Conservation (phyloP, 2,888 invertebrate species). For the Idaea dimidiata region DNA sequence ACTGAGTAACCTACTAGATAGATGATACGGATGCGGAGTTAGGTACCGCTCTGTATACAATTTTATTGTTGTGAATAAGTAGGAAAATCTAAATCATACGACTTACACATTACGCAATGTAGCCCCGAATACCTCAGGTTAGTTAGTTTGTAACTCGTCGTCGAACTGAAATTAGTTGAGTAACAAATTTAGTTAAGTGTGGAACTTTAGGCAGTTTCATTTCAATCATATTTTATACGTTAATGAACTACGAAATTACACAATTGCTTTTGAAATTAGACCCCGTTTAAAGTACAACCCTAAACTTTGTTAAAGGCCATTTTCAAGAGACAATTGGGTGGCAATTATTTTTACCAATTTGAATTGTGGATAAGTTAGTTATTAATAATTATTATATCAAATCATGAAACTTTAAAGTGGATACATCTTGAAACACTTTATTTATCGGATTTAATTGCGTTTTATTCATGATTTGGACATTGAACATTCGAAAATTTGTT, state of each 20-base stretch:
- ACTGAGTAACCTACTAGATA: no score
- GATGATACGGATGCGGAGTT: no score
- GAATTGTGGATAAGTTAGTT: neutral
- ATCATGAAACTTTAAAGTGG: no score
- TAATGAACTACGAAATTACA: conserved; percentile 1
- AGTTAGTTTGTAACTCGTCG: neutral
- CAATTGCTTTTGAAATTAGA: neutral
- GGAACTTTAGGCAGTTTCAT: neutral
- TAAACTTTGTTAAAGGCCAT: neutral
- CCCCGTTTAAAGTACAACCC: neutral
- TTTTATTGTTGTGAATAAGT: no score
- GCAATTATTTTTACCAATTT: neutral
- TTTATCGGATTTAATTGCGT: no score
- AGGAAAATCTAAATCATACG: no score
- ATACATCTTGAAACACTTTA: no score
- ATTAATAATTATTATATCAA: neutral
- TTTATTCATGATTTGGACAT: no score
- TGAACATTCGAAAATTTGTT: no score
- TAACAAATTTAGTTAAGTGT: neutral
- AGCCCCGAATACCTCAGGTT: no score
- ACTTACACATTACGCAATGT: no score
- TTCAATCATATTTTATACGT: neutral
- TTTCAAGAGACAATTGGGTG: neutral
- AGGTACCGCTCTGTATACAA: no score
- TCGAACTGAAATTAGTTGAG: neutral